A percentile compares a stretch with the other conserved stretches of the same genome.
Conservation (phyloP, 2,113 vertebrate species). For the Festucalex cinctus region DNA sequence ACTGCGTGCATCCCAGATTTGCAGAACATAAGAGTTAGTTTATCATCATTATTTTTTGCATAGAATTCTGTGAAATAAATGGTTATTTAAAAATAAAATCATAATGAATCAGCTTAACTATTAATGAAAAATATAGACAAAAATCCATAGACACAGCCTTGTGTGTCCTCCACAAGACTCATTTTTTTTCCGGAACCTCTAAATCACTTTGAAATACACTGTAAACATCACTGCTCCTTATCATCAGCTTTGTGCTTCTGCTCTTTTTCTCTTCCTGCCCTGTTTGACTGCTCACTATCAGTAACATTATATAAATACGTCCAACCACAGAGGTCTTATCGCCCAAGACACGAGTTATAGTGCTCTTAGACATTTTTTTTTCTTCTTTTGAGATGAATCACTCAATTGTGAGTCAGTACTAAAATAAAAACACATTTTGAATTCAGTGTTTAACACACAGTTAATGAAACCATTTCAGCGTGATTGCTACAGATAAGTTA, state of each 20-base stretch:
- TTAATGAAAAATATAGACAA: not conserved
- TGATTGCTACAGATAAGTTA: not conserved
- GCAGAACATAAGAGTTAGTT: not conserved
- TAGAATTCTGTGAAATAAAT: not conserved
- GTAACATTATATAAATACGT: slow-evolving; percentile 1
- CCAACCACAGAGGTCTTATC: not conserved
- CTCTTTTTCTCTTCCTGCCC: slow-evolving; percentile 2
- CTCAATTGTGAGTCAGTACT: not conserved
- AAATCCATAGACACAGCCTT: not conserved
- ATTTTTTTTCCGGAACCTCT: slow-evolving; percentile 6
- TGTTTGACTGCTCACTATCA: slow-evolving; percentile 6
- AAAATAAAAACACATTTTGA: not conserved
- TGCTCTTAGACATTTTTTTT: not conserved
- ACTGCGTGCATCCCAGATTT: not conserved
- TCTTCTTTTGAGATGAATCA: not conserved
- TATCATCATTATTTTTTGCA: too few species aligned
- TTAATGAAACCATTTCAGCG: not conserved
- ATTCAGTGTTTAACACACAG: not conserved
- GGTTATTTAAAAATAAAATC: not conserved
- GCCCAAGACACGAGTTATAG: not conserved
- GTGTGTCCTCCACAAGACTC: not conserved
- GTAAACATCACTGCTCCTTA: slow-evolving; percentile 3
- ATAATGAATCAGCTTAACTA: not conserved
- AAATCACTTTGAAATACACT: not conserved
- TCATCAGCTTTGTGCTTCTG: not conserved